Evolutionary conservation across 2,888 invertebrate genomes (phyloP).

Genomic region (Nineta flava): DNA sequence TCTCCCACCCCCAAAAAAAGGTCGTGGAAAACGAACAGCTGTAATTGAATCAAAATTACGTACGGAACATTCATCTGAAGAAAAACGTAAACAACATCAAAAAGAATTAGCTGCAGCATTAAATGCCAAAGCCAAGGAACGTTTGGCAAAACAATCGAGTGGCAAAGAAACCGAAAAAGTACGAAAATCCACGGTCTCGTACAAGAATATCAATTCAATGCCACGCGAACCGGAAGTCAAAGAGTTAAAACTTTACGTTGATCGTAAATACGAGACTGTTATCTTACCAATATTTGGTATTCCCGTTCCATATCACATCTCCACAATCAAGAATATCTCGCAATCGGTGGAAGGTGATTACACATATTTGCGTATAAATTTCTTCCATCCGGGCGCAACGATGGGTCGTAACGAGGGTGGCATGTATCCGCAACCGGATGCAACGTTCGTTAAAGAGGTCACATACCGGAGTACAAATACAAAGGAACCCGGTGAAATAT

Average conservation of each 20-base stretch:
- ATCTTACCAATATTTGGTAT: conserved; percentile 93
- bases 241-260: conserved; percentile 87
- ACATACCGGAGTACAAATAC: conserved; percentile 95
- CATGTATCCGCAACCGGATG: conserved; percentile 84
- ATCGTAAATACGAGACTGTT: conserved; percentile 96
- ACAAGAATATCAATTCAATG: conserved; percentile 83
- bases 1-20: too few relatives aligned
- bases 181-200: conserved; percentile 88
- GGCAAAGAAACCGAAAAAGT: conserved; percentile 79
- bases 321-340: conserved; percentile 97
- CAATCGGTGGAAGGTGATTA: conserved; percentile 98
- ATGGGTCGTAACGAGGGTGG: conserved; percentile 89
- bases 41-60: conserved; percentile 86
- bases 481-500: conserved; percentile 90
- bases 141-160: conserved; percentile 74
- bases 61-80: conserved; percentile 90
- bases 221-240: conserved; percentile 87
- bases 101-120: conserved; percentile 79
- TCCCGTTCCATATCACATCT: conserved; percentile 96
- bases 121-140: conserved; percentile 84
- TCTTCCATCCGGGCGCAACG: conserved; percentile 95
- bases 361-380: conserved; percentile 94
- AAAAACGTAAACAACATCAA: conserved; percentile 93
- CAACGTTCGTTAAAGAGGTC: conserved; percentile 96
- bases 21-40: conserved; percentile 63